Percentiles rank a stretch among this genome's conserved stretches.
Conservation (phyloP, 2,888 invertebrate species). For the Panzeria rudis region DNA sequence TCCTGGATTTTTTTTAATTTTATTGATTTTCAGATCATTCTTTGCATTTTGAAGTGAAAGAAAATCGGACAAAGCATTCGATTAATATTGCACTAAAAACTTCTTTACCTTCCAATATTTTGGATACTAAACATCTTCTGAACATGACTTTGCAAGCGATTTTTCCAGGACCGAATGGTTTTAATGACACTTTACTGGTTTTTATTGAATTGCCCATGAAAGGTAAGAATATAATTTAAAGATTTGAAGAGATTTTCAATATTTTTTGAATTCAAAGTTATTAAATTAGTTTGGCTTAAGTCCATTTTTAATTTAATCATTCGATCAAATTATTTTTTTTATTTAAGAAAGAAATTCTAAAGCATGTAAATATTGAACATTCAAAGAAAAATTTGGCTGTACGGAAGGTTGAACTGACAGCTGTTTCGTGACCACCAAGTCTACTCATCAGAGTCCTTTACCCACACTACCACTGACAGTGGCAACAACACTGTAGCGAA, state of each 20-base stretch:
- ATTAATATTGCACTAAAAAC: conserved; percentile 57
- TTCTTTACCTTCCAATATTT: conserved; percentile 35
- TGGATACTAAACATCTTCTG: conserved; percentile 49
- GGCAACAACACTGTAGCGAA: too few species aligned
- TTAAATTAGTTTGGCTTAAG: too few species aligned
- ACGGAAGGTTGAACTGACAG: too few species aligned
- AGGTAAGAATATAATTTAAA: conserved; percentile 59
- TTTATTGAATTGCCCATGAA: conserved; percentile 72
- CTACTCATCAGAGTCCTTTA: too few species aligned
- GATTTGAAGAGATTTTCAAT: background rate
- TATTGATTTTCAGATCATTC: conserved; percentile 62
- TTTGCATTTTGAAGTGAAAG: conserved; percentile 52
- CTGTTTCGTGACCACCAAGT: too few species aligned
- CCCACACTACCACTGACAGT: too few species aligned
- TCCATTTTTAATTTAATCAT: too few species aligned
- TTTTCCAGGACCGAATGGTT: conserved; percentile 11
- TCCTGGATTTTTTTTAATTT: background rate
- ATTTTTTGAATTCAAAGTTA: too few species aligned
- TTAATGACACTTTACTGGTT: conserved; percentile 65
- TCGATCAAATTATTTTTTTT: too few species aligned
- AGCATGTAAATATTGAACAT: too few species aligned
- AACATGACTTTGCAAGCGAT: conserved; percentile 63
- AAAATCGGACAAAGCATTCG: conserved; percentile 22
- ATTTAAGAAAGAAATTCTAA: too few species aligned
- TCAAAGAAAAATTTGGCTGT: too few species aligned